Base-by-base conservation (phyloP, 2,888 invertebrate species). In the Thymelicus sylvestris region DNA sequence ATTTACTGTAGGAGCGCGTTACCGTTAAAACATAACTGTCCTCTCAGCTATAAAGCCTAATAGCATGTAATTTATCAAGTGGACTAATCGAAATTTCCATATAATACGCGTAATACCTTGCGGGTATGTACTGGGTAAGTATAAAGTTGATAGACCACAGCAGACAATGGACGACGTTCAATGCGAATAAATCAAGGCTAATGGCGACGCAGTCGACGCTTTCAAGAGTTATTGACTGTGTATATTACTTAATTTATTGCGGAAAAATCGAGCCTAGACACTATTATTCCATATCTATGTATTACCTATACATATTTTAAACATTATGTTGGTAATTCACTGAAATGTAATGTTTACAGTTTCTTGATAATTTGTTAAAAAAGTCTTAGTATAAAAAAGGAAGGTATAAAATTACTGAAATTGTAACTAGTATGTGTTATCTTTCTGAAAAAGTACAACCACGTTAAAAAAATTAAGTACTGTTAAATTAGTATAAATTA, bases 141-240 rank as follows among this genome's bases (percentile, higher is more conserved):
- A 80, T 79, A 80, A 76, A 78, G 79, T 80, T 77, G 79, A 80
- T 74, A 81, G 81, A 77, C 78, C 79, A 77, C 77, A 81, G 75
- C 83, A 83, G 81, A 86, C 90, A 89, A 90, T 90, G 88, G 85
- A 86, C 78, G 77, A 73, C 74, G 78, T 77, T 76, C 80, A 79
- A 74, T 72, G 79, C 79, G 77, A 79, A 87, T 90, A 89, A 88
- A 90, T 89, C 86, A 87, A 78, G 73, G 67, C 73, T 86, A 86
- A 87, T 86, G 83, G 85, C 79, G 73, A 77, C 80, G 79, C 77
- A 82, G 85, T 82, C 85, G 85, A 85, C 84, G 83, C 81, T 83
- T 78, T 85, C 77, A 84, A 80, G 86, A 87, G 81, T 84, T 86
- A 88, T 86, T 81, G 85, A 83, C 84, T 84, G 79, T 78, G 81